Evolutionary conservation across 1,140 invertebrate genomes (phyloP).

Genomic region (Dendrolimus punctatus): DNA sequence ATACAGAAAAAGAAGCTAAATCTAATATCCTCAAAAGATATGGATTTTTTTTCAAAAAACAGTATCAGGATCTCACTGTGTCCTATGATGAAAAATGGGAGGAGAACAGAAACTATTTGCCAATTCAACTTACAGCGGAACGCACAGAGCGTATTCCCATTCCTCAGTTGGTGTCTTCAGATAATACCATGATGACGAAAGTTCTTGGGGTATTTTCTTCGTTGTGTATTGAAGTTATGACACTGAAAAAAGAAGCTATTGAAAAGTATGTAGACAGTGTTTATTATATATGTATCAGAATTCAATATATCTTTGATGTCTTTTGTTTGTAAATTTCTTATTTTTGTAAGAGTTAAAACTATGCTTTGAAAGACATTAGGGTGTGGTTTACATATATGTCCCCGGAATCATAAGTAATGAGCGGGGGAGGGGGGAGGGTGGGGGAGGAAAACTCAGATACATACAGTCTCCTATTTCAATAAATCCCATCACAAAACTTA

Average conservation of each 20-base stretch:
- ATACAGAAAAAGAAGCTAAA: constrained; percentile 54
- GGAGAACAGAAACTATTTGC: constrained; percentile 73
- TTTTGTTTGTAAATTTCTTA: too few species aligned
- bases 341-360: too few species aligned
- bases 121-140: constrained; percentile 70
- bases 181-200: constrained; percentile 88
- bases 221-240: constrained; percentile 82
- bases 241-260: constrained; percentile 79
- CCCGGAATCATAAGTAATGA: too few species aligned
- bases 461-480: too few species aligned
- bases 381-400: too few species aligned
- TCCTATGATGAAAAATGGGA: constrained; percentile 22
- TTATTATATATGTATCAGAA: not conserved
- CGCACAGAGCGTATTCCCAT: constrained; percentile 78
- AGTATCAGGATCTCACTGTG: constrained; percentile 60
- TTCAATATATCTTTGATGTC: too few species aligned
- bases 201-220: constrained; percentile 86
- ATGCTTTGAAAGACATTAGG: too few species aligned
- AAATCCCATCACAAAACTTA: too few species aligned
- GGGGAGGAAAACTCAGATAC: too few species aligned
- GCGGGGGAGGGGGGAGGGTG: too few species aligned
- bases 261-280: constrained; percentile 57
- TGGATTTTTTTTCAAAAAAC: constrained; percentile 82
- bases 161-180: constrained; percentile 82
- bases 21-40: constrained; percentile 71